phyloP scores from a whole-genome alignment of 2,888 invertebrate genomes.

The Pasiphila rectangulata region DNA sequence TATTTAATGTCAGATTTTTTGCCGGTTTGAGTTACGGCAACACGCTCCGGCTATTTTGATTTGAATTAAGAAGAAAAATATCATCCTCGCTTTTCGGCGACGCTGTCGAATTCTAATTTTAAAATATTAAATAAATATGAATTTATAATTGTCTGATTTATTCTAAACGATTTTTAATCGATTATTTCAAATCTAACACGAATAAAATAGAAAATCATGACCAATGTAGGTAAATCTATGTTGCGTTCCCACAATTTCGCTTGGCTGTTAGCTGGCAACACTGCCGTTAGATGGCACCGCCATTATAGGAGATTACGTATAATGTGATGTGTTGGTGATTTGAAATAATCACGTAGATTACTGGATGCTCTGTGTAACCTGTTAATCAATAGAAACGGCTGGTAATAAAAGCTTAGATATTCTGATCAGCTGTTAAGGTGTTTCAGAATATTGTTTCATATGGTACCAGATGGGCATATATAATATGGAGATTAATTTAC shows the following conservation, averaged over 20 bases:
- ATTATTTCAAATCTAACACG: constrained; percentile 10
- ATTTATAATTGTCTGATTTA: constrained; percentile 8
- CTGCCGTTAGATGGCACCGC: constrained; percentile 58
- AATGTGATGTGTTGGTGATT: constrained; percentile 76
- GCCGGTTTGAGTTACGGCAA: neutral
- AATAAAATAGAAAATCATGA: constrained; percentile 18
- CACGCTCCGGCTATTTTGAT: neutral
- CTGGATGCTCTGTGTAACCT: constrained; percentile 47
- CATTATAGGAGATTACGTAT: constrained; percentile 74
- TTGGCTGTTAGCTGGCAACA: constrained; percentile 59
- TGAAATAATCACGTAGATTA: constrained; percentile 78
- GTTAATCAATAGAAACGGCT: constrained; percentile 58
- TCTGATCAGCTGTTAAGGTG: neutral
- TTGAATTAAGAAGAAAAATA: constrained; percentile 9
- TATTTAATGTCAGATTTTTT: constrained; percentile 6
- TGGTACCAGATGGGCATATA: no score
- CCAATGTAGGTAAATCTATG: constrained; percentile 37
- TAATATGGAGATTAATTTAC: no score
- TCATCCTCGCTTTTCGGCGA: neutral
- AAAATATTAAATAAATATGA: constrained; percentile 1
- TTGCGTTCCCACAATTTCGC: constrained; percentile 50
- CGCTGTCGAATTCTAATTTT: constrained; percentile 6
- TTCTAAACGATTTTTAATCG: constrained; percentile 6
- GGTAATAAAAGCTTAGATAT: neutral
- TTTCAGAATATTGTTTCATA: neutral